Base-by-base conservation (phyloP, 23 tunicate genomes). In the Phallusia fumigata region DNA sequence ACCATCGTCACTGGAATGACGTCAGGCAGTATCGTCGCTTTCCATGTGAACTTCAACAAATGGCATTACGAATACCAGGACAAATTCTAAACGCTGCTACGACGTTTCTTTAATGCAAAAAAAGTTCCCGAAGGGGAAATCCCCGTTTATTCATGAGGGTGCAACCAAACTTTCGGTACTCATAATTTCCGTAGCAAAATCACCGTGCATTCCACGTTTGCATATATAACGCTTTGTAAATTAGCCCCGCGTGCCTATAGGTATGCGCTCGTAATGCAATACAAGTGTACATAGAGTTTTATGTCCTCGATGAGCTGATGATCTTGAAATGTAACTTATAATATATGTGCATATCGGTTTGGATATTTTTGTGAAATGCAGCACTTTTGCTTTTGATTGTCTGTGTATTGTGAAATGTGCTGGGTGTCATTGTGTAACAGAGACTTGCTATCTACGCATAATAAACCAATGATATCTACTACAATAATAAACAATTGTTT, bases 41-140 rank as follows among this genome's bases (percentile, higher is more conserved):
- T 96, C 86, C 84, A 88, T 28, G 84, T 89, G 79, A 92, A 96
- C 91, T 96, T 96, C 93, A 91, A 90, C 80, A 87, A 90, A 73
- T 95, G 99, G 99, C 92, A 89, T 76, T 86, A 88, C 65, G 97
- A 93, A 64, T 93, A 88, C 80, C 89, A 88, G 49, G 85, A 93
- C 84, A 85, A 84, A 65, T 21, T 36, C 76, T 79, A 53, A 80
- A 21, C n/a, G 16, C 28, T 16, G 10, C 47, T 40, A 40, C 47
- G 10, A 40, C 47, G 10, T n/a, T n/a, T n/a, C n/a, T n/a, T n/a
- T n/a, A n/a, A n/a, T n/a, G n/a, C n/a, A n/a, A n/a, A n/a, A n/a
- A n/a, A n/a, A n/a, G n/a, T n/a, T n/a, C 8, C 69, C 69, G 28
- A 1, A 24, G 3, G 69, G 69, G 69, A 58, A 13, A 6, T 22